These are phyloP conservation scores for Galerucella nymphaeae DNA, from an alignment of 2,888 invertebrate genomes.

Conservation along the genomic window DNA sequence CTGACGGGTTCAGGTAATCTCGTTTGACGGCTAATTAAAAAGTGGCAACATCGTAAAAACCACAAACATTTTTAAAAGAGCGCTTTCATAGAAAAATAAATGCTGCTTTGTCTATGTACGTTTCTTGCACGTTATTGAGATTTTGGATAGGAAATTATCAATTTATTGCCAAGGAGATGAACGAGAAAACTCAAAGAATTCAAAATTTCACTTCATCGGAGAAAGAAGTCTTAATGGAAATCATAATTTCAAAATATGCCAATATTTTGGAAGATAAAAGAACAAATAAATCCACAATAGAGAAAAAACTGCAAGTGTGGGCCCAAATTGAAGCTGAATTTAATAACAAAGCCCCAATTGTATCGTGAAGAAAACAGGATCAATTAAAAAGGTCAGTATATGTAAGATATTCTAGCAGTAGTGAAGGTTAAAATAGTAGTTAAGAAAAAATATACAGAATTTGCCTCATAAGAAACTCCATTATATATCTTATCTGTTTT, in stretches of 20 bases:
- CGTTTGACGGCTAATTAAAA: background rate
- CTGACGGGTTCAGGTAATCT: background rate
- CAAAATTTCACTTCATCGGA: background rate
- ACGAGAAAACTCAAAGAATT: slow-evolving; percentile 5
- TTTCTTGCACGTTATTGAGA: background rate
- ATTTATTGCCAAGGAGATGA: background rate
- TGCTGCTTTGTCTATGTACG: background rate
- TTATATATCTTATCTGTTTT: too few species aligned
- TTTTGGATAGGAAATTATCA: background rate
- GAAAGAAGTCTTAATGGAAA: background rate
- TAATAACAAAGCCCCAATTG: background rate
- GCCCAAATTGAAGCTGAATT: too few species aligned
- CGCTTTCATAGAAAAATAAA: background rate
- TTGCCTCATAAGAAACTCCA: too few species aligned
- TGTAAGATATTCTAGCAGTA: too few species aligned
- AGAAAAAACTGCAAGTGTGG: too few species aligned
- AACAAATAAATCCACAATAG: background rate
- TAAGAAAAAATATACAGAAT: too few species aligned
- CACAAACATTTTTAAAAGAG: background rate
- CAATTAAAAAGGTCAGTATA: slow-evolving; percentile 1
- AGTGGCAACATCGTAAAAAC: background rate
- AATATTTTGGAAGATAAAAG: background rate
- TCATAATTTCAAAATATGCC: background rate
- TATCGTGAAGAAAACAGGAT: background rate
- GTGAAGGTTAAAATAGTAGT: too few species aligned